Base-by-base conservation (phyloP, 1,140 invertebrate genomes). In the Gonatopus flavifemur region DNA sequence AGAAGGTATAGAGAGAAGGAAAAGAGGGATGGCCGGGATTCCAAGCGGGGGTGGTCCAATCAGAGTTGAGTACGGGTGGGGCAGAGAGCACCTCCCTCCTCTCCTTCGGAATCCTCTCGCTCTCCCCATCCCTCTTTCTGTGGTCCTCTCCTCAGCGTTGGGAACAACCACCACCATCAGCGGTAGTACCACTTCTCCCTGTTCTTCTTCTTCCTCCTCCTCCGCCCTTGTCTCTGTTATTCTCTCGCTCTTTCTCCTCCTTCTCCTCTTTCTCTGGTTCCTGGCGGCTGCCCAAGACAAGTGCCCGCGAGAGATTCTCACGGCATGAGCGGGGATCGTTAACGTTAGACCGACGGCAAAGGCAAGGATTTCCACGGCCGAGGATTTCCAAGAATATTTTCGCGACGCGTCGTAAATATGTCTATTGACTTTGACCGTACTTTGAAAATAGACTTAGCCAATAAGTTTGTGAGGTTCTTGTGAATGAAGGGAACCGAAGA, bases 251-350 rank as follows among this genome's bases (percentile, higher is more conserved):
- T n/a, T n/a, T n/a, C n/a, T n/a, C n/a, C n/a, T n/a, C n/a, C n/a
- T n/a, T n/a, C n/a, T n/a, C n/a, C 20, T 22, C 46, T 32, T 52
- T 52, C 64, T 66, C 53, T 60, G 55, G 57, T 62, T 63, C 64
- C 66, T 65, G 58, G 62, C 70, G 62, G 67, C 70, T 73, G 64
- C 66, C 73, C 70, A 76, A 76, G 70, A 74, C 67, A 72, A 76
- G 74, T 74, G 64, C 66, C 72, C 69, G 72, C 70, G 67, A 73
- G 71, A 78, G 75, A 76, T 77, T 78, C 71, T 64, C 71, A 70
- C 60, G 55, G 68, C 65, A 69, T 68, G 74, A 76, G 66, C 67
- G 59, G 70, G 67, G 74, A 76, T 77, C 75, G 72, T 77, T 75
- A n/a, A 65, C 66, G 61, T 64, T 59, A 53, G 53, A 64, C 55